Evolutionary conservation across 2,797 vertebrate species (phyloP).

Genomic region (Pseudomugil tenellus): DNA sequence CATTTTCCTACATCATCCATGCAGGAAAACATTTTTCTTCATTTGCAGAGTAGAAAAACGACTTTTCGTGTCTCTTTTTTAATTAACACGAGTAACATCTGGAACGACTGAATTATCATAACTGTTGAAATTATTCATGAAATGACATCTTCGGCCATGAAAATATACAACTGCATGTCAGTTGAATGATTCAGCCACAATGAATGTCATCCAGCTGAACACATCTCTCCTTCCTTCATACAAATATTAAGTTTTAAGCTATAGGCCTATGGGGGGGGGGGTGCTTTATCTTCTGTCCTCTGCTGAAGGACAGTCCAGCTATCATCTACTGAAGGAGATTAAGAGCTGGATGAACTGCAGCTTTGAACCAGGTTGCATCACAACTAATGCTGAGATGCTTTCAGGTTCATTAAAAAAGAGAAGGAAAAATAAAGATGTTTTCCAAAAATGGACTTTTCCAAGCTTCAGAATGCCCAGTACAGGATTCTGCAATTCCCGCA

Average conservation of each 20-base stretch:
- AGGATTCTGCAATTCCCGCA: constrained; percentile 76
- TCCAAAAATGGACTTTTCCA: constrained; percentile 56
- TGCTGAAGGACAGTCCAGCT: not conserved
- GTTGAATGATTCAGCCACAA: too few species aligned
- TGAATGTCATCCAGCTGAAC: too few species aligned
- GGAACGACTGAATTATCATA: not conserved
- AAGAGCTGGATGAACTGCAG: not conserved
- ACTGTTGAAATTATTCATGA: not conserved
- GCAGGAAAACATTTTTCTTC: not conserved
- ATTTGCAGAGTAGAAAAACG: not conserved
- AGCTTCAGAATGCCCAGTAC: constrained; percentile 39
- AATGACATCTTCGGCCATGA: not conserved
- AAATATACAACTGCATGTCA: too few species aligned
- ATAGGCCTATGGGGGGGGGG: too few species aligned
- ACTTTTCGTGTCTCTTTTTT: not conserved
- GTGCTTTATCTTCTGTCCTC: too few species aligned
- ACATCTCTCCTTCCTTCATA: not conserved
- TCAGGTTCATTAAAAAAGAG: not conserved
- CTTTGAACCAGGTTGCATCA: not conserved
- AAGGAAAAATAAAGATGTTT: constrained; percentile 3
- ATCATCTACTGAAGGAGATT: not conserved
- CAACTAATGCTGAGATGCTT: not conserved
- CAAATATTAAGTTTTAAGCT: not conserved
- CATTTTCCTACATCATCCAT: not conserved
- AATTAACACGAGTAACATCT: not conserved